Evolutionary conservation across 1,140 invertebrate genomes (phyloP).

Genomic region (Saxidomus purpurata): DNA sequence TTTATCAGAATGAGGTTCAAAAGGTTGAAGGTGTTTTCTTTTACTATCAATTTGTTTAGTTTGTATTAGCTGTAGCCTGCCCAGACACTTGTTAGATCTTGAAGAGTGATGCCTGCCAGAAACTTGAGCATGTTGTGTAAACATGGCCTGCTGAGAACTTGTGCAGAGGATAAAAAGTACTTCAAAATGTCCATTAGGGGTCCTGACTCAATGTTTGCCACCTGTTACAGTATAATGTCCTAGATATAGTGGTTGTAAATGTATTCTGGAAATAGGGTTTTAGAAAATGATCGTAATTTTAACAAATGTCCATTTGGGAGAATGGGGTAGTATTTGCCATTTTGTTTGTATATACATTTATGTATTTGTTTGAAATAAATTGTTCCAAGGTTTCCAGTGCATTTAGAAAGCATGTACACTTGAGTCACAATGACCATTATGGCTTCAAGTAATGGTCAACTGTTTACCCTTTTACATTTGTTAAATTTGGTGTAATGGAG

Average conservation of each 20-base stretch:
- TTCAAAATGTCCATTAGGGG: not conserved
- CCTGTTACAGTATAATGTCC: not conserved
- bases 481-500: no score
- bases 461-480: no score
- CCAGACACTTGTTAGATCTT: constrained; percentile 1
- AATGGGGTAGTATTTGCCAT: no score
- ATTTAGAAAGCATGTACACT: no score
- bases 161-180: not conserved
- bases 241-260: not conserved
- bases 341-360: not conserved
- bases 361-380: no score
- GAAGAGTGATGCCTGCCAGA: not conserved
- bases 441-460: no score
- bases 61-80: not conserved
- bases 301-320: not conserved
- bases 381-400: no score
- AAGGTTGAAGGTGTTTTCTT: constrained; percentile 33
- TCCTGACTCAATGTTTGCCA: not conserved
- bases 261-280: not conserved
- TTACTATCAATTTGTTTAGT: not conserved
- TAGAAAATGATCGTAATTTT: not conserved
- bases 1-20: constrained; percentile 15
- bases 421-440: no score
- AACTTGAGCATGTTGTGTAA: constrained; percentile 5
- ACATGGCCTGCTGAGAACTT: not conserved